These are phyloP conservation scores for Danio rerio DNA, from an alignment of 2,113 vertebrate species.

Conservation along the genomic window GRCz12tu NC_133179.1:16677501-16678000, in stretches of 20 bases:
- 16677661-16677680: neutral
- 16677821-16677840: neutral
- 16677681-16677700: neutral
- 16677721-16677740: neutral
- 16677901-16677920: neutral
- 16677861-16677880: neutral
- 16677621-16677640: too few relatives aligned
- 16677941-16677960: slow-evolving; percentile 54
- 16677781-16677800: too few relatives aligned
- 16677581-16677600: too few relatives aligned
- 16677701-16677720: neutral
- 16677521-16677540: neutral
- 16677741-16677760: neutral
- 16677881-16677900: neutral
- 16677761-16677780: neutral
- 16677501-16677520: neutral
- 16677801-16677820: too few relatives aligned
- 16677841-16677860: neutral
- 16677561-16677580: too few relatives aligned
- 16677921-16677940: slow-evolving; percentile 51
- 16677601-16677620: too few relatives aligned
- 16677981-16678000: slow-evolving; percentile 40
- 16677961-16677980: slow-evolving; percentile 45
- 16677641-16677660: too few relatives aligned
- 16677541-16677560: too few relatives aligned